These are phyloP conservation scores for Malurus leucopterus DNA, from an alignment of 2,797 vertebrate species.

Conservation along the genomic window DNA sequence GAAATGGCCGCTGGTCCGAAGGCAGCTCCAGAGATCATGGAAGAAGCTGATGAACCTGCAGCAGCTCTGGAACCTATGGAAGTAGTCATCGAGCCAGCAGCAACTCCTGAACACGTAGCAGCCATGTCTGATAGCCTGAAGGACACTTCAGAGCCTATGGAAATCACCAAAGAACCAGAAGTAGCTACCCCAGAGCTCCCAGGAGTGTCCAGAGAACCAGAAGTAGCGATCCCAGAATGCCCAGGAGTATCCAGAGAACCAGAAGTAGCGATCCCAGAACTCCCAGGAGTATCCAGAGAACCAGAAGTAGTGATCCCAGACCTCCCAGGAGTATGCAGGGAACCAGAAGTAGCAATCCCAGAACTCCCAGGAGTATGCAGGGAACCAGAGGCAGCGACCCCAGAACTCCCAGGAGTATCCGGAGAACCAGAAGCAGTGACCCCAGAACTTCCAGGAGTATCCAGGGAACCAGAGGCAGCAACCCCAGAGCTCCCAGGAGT, in stretches of 20 bases:
- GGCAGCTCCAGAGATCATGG: not conserved
- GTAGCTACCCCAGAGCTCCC: not conserved
- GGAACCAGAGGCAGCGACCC: too few species aligned
- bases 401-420: too few species aligned
- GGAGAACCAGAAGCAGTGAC: too few species aligned
- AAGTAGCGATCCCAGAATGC: not conserved
- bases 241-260: not conserved
- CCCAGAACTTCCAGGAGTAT: too few species aligned
- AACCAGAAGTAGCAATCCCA: too few species aligned
- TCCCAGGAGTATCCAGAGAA: too few species aligned
- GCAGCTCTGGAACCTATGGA: not conserved
- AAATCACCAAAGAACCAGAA: slow-evolving; percentile 2
- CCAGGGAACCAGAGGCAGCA: too few species aligned
- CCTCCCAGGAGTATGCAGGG: too few species aligned
- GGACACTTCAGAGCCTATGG: not conserved
- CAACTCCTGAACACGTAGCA: not conserved
- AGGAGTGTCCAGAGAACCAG: not conserved
- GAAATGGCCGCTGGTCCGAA: not conserved
- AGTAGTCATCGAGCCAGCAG: not conserved
- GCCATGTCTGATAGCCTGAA: not conserved
- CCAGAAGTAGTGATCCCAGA: too few species aligned
- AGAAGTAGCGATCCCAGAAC: too few species aligned
- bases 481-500: too few species aligned
- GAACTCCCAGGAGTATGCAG: too few species aligned
- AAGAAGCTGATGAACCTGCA: not conserved